phyloP scores from a whole-genome alignment of 2,888 invertebrate genomes.

The Scelioninae gen. 1 region DNA sequence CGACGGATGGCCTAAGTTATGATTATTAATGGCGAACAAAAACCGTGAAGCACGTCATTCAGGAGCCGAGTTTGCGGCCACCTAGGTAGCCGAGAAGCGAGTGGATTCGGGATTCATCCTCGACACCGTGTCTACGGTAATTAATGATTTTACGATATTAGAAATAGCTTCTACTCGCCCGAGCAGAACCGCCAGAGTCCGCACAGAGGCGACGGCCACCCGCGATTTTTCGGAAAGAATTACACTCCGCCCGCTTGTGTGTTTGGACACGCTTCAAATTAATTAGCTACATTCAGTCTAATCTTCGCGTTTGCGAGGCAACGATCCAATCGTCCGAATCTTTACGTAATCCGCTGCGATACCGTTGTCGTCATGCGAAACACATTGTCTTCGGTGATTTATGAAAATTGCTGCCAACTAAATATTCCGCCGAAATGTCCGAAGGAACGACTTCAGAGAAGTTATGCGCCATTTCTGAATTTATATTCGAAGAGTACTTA shows the following conservation, averaged over 20 bases:
- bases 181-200: slow-evolving; percentile 71
- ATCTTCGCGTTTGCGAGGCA: slow-evolving; percentile 55
- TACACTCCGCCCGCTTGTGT: slow-evolving; percentile 65
- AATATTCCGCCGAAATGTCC: background rate
- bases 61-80: slow-evolving; percentile 78
- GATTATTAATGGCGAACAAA: slow-evolving; percentile 81
- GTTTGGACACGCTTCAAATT: slow-evolving; percentile 71
- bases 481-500: slow-evolving; percentile 40
- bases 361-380: slow-evolving; percentile 34
- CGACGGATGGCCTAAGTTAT: slow-evolving; percentile 73
- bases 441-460: slow-evolving; percentile 17
- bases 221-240: slow-evolving; percentile 71
- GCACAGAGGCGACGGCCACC: slow-evolving; percentile 72
- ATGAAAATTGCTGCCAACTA: slow-evolving; percentile 53
- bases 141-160: slow-evolving; percentile 82
- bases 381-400: slow-evolving; percentile 67
- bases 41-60: slow-evolving; percentile 79
- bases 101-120: slow-evolving; percentile 73
- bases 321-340: slow-evolving; percentile 26
- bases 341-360: slow-evolving; percentile 67
- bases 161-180: slow-evolving; percentile 77
- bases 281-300: slow-evolving; percentile 69
- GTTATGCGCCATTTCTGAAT: slow-evolving; percentile 33
- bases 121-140: slow-evolving; percentile 77
- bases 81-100: slow-evolving; percentile 78